A percentile compares a stretch with the other conserved stretches of the same genome.
phyloP scores from a whole-genome alignment of 2,797 vertebrate genomes.

The Macrochelys suwanniensis region DNA sequence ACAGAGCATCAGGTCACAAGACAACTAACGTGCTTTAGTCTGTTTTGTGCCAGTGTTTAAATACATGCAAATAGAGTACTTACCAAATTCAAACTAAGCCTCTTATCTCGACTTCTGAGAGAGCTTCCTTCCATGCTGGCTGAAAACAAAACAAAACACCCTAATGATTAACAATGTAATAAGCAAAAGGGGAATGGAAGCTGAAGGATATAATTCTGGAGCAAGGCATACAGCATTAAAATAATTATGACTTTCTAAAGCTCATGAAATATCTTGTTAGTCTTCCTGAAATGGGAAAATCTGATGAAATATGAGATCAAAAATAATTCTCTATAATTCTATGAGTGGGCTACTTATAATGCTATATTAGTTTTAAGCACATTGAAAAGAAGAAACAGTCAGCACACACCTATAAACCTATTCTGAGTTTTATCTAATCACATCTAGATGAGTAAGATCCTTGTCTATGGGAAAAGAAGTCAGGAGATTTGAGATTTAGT shows the following conservation, averaged over 20 bases:
- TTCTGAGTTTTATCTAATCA: conserved; percentile 15
- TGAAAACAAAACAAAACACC: conserved; percentile 75
- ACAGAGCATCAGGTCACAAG: not conserved
- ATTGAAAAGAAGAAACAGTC: conserved; percentile 4
- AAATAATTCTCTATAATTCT: conserved; percentile 21
- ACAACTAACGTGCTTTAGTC: not conserved
- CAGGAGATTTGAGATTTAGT: not conserved
- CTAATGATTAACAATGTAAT: conserved; percentile 33
- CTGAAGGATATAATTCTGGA: not conserved
- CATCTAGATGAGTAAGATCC: not conserved
- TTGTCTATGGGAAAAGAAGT: not conserved
- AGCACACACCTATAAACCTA: not conserved
- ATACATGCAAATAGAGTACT: conserved; percentile 67
- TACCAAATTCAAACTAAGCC: conserved; percentile 96
- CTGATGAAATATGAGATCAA: not conserved
- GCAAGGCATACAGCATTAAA: not conserved
- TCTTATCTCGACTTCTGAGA: conserved; percentile 87
- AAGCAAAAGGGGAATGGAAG: not conserved
- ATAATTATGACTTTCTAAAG: conserved; percentile 11
- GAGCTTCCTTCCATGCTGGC: conserved; percentile 85
- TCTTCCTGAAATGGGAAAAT: conserved; percentile 30
- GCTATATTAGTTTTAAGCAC: not conserved
- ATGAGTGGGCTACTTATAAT: not conserved
- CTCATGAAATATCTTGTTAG: not conserved
- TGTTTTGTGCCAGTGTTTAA: not conserved